These are phyloP conservation scores for Stegophylla sp. DNA, from an alignment of 2,888 invertebrate genomes.

Conservation along the genomic window DNA sequence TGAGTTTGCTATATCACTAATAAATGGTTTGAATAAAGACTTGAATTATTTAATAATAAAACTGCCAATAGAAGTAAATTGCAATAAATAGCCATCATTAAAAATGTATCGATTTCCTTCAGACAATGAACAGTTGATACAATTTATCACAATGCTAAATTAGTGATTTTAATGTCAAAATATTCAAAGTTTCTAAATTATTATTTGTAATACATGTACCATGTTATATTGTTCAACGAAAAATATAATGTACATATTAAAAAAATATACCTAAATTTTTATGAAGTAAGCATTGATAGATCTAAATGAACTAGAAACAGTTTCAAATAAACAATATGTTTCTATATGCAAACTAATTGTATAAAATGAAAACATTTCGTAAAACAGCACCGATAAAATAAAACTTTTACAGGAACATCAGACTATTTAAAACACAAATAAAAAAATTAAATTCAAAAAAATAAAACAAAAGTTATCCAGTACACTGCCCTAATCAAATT, in stretches of 20 bases:
- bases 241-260: not conserved
- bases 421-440: not conserved
- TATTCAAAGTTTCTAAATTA: not conserved
- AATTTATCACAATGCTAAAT: not conserved
- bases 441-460: conserved; percentile 10
- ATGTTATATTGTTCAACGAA: not conserved
- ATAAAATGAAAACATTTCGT: conserved; percentile 28
- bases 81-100: too few relatives aligned
- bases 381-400: conserved; percentile 11
- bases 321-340: not conserved
- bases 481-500: conserved; percentile 41
- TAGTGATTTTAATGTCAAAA: not conserved
- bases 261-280: conserved; percentile 38
- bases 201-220: not conserved
- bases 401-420: not conserved
- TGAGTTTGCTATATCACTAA: too few relatives aligned
- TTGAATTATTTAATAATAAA: too few relatives aligned
- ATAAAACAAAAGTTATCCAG: conserved; percentile 13
- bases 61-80: too few relatives aligned
- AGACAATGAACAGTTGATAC: not conserved
- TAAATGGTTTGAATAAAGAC: too few relatives aligned
- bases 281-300: not conserved
- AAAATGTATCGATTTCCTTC: not conserved
- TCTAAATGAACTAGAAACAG: conserved; percentile 10
- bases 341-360: not conserved